These are phyloP conservation scores for Sesamia inferens DNA, from an alignment of 2,888 invertebrate species.

Conservation along the genomic window DNA sequence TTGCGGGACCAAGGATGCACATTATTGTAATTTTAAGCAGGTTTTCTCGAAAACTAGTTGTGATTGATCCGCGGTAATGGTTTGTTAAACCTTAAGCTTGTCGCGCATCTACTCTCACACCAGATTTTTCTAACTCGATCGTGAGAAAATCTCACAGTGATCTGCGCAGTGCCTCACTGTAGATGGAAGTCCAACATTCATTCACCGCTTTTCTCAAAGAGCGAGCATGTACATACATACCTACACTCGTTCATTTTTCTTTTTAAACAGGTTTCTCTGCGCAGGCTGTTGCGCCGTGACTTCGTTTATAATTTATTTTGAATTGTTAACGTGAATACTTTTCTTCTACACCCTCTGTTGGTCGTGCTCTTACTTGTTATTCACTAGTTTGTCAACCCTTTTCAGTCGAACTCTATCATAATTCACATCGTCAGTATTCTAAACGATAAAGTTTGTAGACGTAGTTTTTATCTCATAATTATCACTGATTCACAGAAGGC, in stretches of 20 bases:
- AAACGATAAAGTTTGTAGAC: constrained; percentile 52
- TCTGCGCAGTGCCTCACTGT: constrained; percentile 41
- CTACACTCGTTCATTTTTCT: constrained; percentile 52
- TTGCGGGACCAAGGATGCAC: not conserved
- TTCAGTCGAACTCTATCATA: constrained; percentile 47
- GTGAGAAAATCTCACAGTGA: constrained; percentile 58
- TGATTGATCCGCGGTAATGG: constrained; percentile 30
- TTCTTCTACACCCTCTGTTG: constrained; percentile 11
- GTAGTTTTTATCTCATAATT: constrained; percentile 60
- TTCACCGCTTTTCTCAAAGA: constrained; percentile 59
- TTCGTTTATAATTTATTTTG: constrained; percentile 41
- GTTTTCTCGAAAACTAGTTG: constrained; percentile 30
- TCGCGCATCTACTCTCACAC: constrained; percentile 34
- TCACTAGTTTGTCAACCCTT: constrained; percentile 21
- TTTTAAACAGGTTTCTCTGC: constrained; percentile 52
- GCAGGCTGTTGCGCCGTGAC: constrained; percentile 39
- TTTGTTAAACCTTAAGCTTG: no score
- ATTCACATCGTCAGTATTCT: constrained; percentile 53
- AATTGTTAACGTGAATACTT: constrained; percentile 46
- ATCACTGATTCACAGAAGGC: constrained; percentile 62
- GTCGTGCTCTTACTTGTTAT: constrained; percentile 10
- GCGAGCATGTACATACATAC: constrained; percentile 36
- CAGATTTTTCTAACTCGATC: constrained; percentile 50
- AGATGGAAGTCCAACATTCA: constrained; percentile 47
- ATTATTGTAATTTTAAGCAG: constrained; percentile 20